phyloP scores from a whole-genome alignment of 2,888 invertebrate genomes.

The Poecilus cupreus region DNA sequence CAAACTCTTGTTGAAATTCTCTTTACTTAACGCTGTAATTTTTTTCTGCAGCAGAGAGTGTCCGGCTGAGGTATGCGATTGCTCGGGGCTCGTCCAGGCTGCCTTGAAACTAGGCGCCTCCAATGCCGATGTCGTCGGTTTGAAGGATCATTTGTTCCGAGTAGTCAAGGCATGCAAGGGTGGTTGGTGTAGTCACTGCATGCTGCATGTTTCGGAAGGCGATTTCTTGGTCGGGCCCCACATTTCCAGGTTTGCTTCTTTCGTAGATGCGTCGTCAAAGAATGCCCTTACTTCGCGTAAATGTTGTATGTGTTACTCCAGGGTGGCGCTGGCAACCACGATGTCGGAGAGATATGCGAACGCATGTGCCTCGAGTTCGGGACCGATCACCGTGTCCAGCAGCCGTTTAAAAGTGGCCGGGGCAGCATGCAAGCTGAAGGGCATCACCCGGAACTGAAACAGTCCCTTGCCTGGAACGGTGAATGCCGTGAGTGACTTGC shows the following conservation, averaged over 20 bases:
- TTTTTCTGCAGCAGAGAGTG: not conserved
- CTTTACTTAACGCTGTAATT: too few species aligned
- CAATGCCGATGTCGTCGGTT: not conserved
- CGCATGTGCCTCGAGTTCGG: constrained; percentile 60
- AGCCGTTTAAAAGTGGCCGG: constrained; percentile 61
- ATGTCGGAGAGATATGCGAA: constrained; percentile 60
- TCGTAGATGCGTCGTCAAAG: not conserved
- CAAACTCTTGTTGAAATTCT: too few species aligned
- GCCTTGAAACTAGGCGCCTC: not conserved
- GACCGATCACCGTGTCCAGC: constrained; percentile 61
- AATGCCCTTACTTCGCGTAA: constrained; percentile 46
- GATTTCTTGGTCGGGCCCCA: not conserved
- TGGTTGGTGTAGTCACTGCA: not conserved
- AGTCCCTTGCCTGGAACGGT: too few species aligned
- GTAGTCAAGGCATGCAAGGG: not conserved
- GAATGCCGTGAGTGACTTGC: constrained; percentile 61
- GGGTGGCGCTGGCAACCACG: constrained; percentile 51
- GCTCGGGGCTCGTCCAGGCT: not conserved
- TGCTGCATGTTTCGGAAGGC: not conserved
- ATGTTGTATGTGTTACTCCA: constrained; percentile 57
- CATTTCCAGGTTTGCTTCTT: not conserved
- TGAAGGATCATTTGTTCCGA: not conserved
- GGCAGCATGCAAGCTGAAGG: not conserved
- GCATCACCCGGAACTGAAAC: too few species aligned
- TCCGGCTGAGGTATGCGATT: not conserved